Conservation (phyloP, 2,797 vertebrate genomes). For the Eremophila alpestris region DNA sequence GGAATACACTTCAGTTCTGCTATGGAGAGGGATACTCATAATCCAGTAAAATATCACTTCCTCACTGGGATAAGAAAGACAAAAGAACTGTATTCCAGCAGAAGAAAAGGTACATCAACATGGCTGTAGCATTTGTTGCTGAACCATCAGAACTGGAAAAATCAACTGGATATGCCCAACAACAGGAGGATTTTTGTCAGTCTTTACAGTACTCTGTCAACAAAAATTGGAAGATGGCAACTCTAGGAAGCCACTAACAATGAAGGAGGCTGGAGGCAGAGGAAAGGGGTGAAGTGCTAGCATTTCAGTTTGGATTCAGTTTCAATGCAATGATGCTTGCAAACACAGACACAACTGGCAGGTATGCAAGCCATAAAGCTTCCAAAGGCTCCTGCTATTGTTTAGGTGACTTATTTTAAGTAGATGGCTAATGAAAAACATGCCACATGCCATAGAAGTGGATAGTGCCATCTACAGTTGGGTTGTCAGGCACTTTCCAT, state of each 20-base stretch:
- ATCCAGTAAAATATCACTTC: not conserved
- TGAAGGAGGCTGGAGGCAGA: not conserved
- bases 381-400: not conserved
- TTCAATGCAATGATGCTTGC: not conserved
- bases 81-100: not conserved
- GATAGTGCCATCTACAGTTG: not conserved
- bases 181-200: not conserved
- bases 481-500: not conserved
- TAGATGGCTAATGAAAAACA: not conserved
- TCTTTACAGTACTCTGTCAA: not conserved
- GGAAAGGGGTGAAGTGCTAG: not conserved
- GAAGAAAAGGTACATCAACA: not conserved
- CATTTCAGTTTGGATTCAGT: not conserved
- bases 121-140: not conserved
- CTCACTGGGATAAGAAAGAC: not conserved
- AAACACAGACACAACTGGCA: not conserved
- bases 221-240: not conserved
- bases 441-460: not conserved
- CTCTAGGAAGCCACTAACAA: not conserved
- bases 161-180: not conserved
- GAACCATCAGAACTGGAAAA: not conserved
- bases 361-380: not conserved
- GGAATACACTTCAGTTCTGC: not conserved
- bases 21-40: not conserved
- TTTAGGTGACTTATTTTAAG: not conserved